Evolutionary conservation across 2,888 invertebrate genomes (phyloP).

Genomic region (Tiphia femorata): DNA sequence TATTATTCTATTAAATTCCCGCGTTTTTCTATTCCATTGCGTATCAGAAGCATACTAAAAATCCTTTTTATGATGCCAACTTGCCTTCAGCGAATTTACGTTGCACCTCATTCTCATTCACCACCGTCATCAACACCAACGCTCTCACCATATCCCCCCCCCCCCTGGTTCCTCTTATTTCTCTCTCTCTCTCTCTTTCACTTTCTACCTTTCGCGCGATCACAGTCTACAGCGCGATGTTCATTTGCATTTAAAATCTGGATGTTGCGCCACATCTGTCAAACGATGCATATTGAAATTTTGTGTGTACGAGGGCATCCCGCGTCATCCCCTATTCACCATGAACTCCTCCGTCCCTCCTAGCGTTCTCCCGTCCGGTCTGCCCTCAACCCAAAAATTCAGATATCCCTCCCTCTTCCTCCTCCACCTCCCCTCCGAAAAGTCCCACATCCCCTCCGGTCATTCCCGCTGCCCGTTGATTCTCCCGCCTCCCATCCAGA

Average conservation of each 20-base stretch:
- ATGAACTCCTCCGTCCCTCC: not conserved
- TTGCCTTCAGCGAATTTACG: too few relatives aligned
- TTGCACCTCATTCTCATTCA: too few relatives aligned
- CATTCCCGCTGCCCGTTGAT: constrained; percentile 13
- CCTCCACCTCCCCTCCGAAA: not conserved
- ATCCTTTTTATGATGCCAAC: too few relatives aligned
- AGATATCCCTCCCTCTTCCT: not conserved
- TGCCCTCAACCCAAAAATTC: not conserved
- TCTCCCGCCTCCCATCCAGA: constrained; percentile 27
- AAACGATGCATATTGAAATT: constrained; percentile 54
- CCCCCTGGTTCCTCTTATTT: constrained; percentile 3
- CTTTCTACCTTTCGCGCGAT: constrained; percentile 16
- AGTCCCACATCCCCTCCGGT: constrained; percentile 1
- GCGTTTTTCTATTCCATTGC: too few relatives aligned
- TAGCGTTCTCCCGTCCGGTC: not conserved
- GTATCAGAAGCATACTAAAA: too few relatives aligned
- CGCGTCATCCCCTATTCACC: not conserved
- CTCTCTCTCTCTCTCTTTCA: too few relatives aligned
- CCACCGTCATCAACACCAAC: not conserved
- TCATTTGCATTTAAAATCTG: constrained; percentile 56
- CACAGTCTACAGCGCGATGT: constrained; percentile 39
- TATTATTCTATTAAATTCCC: too few relatives aligned
- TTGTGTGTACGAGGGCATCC: constrained; percentile 20
- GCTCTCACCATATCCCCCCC: not conserved
- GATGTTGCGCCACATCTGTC: constrained; percentile 47